These are phyloP conservation scores for Sebastes iracundus DNA, from an alignment of 2,797 vertebrate species.

Conservation along the genomic window DNA sequence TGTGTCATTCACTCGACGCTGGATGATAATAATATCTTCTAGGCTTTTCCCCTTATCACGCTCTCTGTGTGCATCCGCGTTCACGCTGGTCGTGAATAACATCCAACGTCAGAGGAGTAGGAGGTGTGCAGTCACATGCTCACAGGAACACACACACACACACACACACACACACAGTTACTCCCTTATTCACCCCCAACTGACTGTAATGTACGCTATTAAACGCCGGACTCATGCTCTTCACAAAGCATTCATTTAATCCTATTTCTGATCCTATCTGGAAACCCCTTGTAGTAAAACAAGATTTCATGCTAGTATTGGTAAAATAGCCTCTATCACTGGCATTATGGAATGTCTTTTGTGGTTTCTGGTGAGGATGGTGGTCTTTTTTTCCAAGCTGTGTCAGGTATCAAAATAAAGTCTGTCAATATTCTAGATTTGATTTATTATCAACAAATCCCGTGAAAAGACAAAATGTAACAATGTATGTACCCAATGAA, in stretches of 20 bases:
- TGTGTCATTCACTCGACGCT: slow-evolving; percentile 61
- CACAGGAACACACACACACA: background rate
- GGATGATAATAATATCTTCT: slow-evolving; percentile 49
- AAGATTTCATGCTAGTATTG: background rate
- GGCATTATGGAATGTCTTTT: background rate
- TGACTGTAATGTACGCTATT: background rate
- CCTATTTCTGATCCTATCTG: background rate
- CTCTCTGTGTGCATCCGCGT: slow-evolving; percentile 5
- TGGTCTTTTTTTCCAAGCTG: background rate
- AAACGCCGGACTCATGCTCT: slow-evolving; percentile 7
- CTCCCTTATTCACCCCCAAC: background rate
- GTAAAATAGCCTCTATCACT: background rate
- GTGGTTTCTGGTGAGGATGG: background rate
- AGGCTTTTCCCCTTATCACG: slow-evolving; percentile 46
- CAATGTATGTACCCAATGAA: background rate
- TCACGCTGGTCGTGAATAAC: slow-evolving; percentile 40
- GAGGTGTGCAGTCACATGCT: slow-evolving; percentile 36
- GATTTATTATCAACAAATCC: background rate
- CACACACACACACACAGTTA: background rate
- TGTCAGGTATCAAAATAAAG: background rate
- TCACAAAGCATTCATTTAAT: slow-evolving; percentile 8
- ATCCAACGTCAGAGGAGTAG: slow-evolving; percentile 43
- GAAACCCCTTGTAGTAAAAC: background rate
- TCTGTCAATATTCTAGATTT: background rate
- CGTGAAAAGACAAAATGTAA: background rate